A percentile compares a stretch with the other conserved stretches of the same genome.
Conservation (phyloP, 2,113 vertebrate genomes). For the Saguinus midas region DNA sequence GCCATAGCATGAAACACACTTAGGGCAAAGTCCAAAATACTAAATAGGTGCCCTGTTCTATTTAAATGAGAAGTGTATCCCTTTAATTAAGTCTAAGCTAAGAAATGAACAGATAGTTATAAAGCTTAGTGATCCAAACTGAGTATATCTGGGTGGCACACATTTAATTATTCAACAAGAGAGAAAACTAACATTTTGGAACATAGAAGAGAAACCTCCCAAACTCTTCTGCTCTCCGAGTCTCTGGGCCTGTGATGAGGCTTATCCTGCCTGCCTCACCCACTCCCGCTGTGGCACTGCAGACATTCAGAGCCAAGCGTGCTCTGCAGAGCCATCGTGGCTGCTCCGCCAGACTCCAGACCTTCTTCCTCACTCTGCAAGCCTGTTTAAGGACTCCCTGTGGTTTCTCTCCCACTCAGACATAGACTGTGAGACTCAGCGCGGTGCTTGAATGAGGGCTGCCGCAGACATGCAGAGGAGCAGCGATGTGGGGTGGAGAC, state of each 20-base stretch:
- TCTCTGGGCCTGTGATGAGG: not conserved
- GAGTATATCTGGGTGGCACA: conserved; percentile 63
- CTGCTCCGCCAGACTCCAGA: not conserved
- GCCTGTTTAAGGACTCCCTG: conserved; percentile 39
- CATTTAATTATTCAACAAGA: conserved; percentile 52
- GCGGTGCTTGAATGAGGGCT: conserved; percentile 74
- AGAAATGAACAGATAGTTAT: conserved; percentile 67
- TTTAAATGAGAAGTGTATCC: conserved; percentile 68
- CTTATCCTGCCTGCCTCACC: conserved; percentile 23
- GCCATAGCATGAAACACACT: conserved; percentile 44
- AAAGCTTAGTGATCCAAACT: conserved; percentile 61
- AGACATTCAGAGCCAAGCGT: not conserved
- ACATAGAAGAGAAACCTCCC: not conserved
- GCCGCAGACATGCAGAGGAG: conserved; percentile 82
- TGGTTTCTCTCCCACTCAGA: conserved; percentile 70
- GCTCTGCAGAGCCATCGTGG: not conserved
- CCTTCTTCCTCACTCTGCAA: conserved; percentile 15
- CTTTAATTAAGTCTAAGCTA: conserved; percentile 69
- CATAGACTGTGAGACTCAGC: conserved; percentile 67
- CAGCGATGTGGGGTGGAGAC: conserved; percentile 78
- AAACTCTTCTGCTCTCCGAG: not conserved
- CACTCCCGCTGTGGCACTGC: not conserved
- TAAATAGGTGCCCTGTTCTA: conserved; percentile 69
- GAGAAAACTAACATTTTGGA: conserved; percentile 38
- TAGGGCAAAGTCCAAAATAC: conserved; percentile 39